phyloP scores from a whole-genome alignment of 2,113 vertebrate genomes.

The Lophius piscatorius region DNA sequence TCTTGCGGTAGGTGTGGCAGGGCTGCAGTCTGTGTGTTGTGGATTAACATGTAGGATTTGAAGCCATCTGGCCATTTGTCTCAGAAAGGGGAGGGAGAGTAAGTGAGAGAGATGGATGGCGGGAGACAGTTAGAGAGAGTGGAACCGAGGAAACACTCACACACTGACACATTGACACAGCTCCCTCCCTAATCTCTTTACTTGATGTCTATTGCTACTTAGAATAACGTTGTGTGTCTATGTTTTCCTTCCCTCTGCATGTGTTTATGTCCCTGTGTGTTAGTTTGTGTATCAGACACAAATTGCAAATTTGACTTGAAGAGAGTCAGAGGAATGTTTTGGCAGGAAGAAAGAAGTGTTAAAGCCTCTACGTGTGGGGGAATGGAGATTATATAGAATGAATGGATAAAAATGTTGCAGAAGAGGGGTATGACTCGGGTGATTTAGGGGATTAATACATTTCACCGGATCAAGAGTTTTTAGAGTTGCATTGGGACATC shows the following conservation, averaged over 20 bases:
- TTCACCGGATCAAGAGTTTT: constrained; percentile 43
- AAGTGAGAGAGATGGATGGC: constrained; percentile 65
- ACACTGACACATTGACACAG: constrained; percentile 80
- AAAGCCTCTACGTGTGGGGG: neutral
- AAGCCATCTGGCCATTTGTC: constrained; percentile 82
- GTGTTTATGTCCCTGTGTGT: constrained; percentile 20
- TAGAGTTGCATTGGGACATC: constrained; percentile 20
- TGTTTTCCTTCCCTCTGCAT: constrained; percentile 24
- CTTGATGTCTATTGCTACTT: constrained; percentile 69
- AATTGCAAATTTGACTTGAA: constrained; percentile 7
- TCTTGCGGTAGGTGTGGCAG: constrained; percentile 69
- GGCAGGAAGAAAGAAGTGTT: neutral
- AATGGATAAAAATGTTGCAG: constrained; percentile 47
- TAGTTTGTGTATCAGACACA: constrained; percentile 16
- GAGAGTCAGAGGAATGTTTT: neutral
- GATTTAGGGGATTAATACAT: constrained; percentile 54
- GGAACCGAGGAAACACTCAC: constrained; percentile 62
- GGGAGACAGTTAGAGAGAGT: constrained; percentile 40
- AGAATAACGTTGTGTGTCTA: constrained; percentile 32
- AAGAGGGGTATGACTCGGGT: constrained; percentile 34
- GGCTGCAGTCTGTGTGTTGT: constrained; percentile 68
- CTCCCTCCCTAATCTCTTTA: constrained; percentile 69
- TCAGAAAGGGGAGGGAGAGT: constrained; percentile 60
- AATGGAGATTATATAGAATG: constrained; percentile 6
- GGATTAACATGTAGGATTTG: constrained; percentile 81